Conservation (phyloP, 30 jellyfish, hydroid and myxozoan species). For the Euphysa ruthae region DNA sequence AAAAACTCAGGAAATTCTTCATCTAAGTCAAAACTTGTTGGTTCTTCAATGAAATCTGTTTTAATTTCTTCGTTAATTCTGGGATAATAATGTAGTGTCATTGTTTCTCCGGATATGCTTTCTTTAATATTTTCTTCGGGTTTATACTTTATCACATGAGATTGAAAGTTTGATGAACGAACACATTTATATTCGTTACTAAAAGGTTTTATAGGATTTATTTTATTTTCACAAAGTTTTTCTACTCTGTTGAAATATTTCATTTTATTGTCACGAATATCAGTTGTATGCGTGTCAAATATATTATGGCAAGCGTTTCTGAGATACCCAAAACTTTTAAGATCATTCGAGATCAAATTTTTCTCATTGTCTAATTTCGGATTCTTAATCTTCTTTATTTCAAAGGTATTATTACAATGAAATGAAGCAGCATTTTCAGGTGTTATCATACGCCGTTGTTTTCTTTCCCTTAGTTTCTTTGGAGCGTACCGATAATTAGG, state of each 20-base stretch:
- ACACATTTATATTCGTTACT: too few species aligned
- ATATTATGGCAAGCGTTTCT: slow-evolving; percentile 19
- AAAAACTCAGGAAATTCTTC: slow-evolving; percentile 24
- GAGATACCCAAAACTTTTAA: slow-evolving; percentile 27
- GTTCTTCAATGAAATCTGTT: slow-evolving; percentile 2
- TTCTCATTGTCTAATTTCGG: neutral
- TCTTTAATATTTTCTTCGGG: too few species aligned
- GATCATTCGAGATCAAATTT: neutral
- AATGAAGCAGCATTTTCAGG: slow-evolving; percentile 93
- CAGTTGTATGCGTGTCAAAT: neutral
- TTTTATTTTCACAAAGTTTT: too few species aligned
- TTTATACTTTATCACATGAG: too few species aligned
- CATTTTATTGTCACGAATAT: too few species aligned
- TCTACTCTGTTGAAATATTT: too few species aligned
- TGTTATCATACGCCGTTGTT: slow-evolving; percentile 65
- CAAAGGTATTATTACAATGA: slow-evolving; percentile 75
- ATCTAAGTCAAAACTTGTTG: neutral
- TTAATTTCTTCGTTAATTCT: slow-evolving; percentile 31
- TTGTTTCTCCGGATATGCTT: too few species aligned
- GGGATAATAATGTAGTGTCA: slow-evolving; percentile 38
- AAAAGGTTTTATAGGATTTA: too few species aligned
- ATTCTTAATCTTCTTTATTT: slow-evolving; percentile 37
- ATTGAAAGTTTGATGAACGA: too few species aligned
- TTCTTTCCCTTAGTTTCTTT: slow-evolving; percentile 65
- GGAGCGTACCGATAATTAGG: slow-evolving; percentile 97